Conservation (phyloP, 1,140 invertebrate genomes). For the Paraescarpia echinospica region DNA sequence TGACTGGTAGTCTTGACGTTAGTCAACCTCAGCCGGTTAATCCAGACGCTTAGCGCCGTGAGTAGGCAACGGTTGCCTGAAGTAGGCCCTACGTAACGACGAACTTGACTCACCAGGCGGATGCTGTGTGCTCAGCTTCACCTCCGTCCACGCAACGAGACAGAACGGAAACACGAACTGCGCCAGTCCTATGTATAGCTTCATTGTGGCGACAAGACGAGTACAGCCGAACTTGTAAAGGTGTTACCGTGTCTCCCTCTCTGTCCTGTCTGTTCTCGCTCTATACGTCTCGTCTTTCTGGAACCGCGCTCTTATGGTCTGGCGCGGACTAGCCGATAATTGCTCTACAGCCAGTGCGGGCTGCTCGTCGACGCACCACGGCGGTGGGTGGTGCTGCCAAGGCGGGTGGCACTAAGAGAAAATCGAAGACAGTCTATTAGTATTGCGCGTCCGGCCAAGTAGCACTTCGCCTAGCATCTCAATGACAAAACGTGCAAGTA, state of each 20-base stretch:
- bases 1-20: too few species aligned
- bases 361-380: neutral
- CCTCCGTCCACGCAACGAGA: neutral
- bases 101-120: neutral
- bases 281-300: neutral
- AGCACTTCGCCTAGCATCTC: neutral
- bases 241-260: neutral
- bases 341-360: neutral
- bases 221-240: too few species aligned
- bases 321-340: neutral
- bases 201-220: neutral
- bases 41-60: too few species aligned
- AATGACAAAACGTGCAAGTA: neutral
- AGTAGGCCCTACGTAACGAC: neutral
- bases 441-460: neutral
- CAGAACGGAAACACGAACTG: neutral
- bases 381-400: neutral
- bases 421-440: neutral
- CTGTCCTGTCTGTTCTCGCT: neutral
- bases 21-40: too few species aligned
- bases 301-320: neutral
- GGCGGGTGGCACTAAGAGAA: neutral
- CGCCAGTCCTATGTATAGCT: neutral
- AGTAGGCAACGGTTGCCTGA: neutral
- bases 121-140: neutral